Conservation (phyloP, 2,888 invertebrate genomes). For the Campaea margaritaria region DNA sequence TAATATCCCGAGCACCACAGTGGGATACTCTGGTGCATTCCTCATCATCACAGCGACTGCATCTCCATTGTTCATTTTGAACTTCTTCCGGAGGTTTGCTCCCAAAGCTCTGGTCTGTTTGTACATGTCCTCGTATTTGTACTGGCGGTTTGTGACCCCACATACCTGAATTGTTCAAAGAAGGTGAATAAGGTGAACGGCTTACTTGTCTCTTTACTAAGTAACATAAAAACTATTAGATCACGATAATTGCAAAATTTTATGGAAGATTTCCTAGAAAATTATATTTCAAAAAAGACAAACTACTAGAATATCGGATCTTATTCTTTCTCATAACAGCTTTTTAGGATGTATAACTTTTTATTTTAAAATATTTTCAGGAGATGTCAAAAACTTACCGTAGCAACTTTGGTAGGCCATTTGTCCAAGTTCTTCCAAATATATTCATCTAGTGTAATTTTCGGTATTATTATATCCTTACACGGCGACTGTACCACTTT, state of each 20-base stretch:
- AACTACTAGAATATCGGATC: too few relatives aligned
- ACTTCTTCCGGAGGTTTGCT: constrained; percentile 85
- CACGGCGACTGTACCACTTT: constrained; percentile 71
- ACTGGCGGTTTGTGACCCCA: constrained; percentile 87
- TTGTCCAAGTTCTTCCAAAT: constrained; percentile 84
- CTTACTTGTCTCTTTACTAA: too few relatives aligned
- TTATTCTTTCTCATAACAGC: too few relatives aligned
- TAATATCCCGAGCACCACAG: constrained; percentile 85
- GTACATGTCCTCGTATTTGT: constrained; percentile 87
- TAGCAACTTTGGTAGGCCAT: constrained; percentile 86
- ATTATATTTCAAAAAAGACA: too few relatives aligned
- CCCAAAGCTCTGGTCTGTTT: constrained; percentile 85
- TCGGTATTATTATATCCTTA: constrained; percentile 74
- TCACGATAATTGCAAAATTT: too few relatives aligned
- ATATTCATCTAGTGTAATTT: constrained; percentile 82
- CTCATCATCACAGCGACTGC: constrained; percentile 88
- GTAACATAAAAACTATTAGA: too few relatives aligned
- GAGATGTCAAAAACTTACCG: constrained; percentile 57
- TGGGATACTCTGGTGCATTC: constrained; percentile 89
- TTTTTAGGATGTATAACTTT: too few relatives aligned
- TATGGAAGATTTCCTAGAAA: too few relatives aligned
- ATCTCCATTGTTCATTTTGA: constrained; percentile 86
- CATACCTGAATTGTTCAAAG: constrained; percentile 85
- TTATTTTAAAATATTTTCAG: too few relatives aligned
- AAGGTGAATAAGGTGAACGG: too few relatives aligned